Conservation (phyloP, 2,113 vertebrate species). For the Ascaphus truei region DNA sequence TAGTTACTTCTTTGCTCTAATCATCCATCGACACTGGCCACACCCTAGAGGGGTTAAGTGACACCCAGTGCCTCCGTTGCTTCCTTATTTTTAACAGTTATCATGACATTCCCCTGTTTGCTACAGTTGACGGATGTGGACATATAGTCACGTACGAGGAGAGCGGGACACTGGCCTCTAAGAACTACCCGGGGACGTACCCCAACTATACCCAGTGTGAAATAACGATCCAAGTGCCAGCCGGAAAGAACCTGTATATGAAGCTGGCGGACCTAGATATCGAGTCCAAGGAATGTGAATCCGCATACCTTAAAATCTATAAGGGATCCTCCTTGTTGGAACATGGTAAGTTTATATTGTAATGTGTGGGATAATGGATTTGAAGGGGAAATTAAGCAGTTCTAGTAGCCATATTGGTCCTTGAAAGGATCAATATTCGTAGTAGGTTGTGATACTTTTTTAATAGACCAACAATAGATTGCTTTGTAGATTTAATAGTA, state of each 20-base stretch:
- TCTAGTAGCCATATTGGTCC: too few relatives aligned
- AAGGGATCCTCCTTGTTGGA: constrained; percentile 50
- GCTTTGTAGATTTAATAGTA: too few relatives aligned
- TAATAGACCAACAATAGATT: too few relatives aligned
- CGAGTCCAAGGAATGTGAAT: constrained; percentile 67
- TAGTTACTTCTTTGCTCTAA: too few relatives aligned
- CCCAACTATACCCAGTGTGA: constrained; percentile 76
- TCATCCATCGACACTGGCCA: too few relatives aligned
- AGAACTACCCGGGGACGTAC: constrained; percentile 77
- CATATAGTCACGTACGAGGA: constrained; percentile 67
- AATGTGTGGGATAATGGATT: too few relatives aligned
- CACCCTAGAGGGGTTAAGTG: too few relatives aligned
- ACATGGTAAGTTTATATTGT: constrained; percentile 60
- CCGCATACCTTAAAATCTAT: constrained; percentile 67
- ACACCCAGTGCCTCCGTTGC: too few relatives aligned
- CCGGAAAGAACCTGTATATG: constrained; percentile 67
- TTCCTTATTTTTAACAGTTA: too few relatives aligned
- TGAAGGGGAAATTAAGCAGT: too few relatives aligned
- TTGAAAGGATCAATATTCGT: too few relatives aligned
- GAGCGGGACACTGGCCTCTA: constrained; percentile 75
- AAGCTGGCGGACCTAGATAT: constrained; percentile 78
- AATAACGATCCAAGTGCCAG: constrained; percentile 66
- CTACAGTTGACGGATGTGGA: constrained; percentile 74
- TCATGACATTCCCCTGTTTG: neutral
- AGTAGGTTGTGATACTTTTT: too few relatives aligned